Base-by-base conservation (phyloP, 2,797 vertebrate genomes). In the Lithobates sylvaticus region DNA sequence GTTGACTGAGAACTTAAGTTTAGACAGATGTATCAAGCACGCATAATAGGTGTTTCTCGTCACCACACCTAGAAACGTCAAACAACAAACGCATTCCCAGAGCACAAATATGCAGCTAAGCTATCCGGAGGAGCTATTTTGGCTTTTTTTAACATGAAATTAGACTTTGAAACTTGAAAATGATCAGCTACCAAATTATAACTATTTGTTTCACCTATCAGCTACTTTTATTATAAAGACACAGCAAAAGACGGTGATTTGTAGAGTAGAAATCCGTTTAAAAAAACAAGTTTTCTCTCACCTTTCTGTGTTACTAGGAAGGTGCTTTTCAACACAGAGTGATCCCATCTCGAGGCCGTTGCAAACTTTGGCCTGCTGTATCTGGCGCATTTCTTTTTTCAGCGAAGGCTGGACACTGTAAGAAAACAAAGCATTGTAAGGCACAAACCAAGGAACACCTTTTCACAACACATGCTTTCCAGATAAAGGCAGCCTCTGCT, bases 231-330 rank as follows among this genome's bases (percentile, higher is more conserved):
- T 27, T 8, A 26, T 65, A 26, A 65, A 67, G 65, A 67, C 12
- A 29, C 27, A 67, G 27, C 10, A 67, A 13, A 64, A 65, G 58
- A 2, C 8, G 23, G n/a, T 26, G 61, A 26, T n/a, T 65, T 10
- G n/a, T n/a, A 5, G 7, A 3, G 61, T 26, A 65, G 21, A 65
- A 9, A 65, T 65, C 6, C 7, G 4, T 50, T 27, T 29, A 44
- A 39, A 8, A 23, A 23, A 61, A 47, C 5, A 1, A 5, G 47
- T 2, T 23, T 7, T 89, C 93, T 89, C 93, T 96, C 91, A 98
- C 97, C 96, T 93, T 92, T 92, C 95, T 86, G 82, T 93, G 88
- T 90, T 90, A 78, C 92, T 91, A 36, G 84, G 89, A 88, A 92
- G 90, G 90, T 92, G 92, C 83, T 82, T 90, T 78, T 89, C 91